Percentiles rank a stretch among this genome's conserved stretches.
Evolutionary conservation across 2,888 invertebrate genomes (phyloP).

Genomic region (Gisinianus flammeolus): DNA sequence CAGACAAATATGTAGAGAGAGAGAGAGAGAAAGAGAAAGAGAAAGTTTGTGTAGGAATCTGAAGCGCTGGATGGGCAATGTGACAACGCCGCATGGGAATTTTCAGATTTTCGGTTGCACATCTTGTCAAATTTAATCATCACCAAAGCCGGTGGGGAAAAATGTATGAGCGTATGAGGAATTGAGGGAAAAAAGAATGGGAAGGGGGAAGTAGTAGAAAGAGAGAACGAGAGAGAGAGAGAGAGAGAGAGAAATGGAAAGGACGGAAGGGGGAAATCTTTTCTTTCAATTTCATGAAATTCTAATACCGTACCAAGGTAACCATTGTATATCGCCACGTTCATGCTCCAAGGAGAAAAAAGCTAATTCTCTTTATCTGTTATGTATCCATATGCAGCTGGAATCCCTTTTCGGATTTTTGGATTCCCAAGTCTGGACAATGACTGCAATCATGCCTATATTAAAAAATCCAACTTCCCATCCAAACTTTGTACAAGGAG

Average conservation of each 20-base stretch:
- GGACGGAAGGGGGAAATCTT: background rate
- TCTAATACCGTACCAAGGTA: constrained; percentile 7
- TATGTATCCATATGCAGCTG: too few species aligned
- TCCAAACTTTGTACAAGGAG: too few species aligned
- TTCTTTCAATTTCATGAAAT: background rate
- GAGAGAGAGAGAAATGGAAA: background rate
- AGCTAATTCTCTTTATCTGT: background rate
- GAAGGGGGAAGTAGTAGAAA: background rate
- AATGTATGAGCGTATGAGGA: background rate
- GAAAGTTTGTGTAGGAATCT: background rate
- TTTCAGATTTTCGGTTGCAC: background rate
- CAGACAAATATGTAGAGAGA: too few species aligned
- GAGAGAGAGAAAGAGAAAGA: background rate
- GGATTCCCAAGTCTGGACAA: too few species aligned
- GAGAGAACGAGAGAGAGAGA: too few species aligned
- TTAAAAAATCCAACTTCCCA: too few species aligned
- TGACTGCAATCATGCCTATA: too few species aligned
- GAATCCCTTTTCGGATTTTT: too few species aligned
- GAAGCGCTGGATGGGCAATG: background rate
- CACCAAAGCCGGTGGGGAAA: background rate
- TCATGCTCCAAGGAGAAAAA: background rate
- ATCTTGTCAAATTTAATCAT: constrained; percentile 41
- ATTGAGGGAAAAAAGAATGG: background rate
- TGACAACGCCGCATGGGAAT: background rate
- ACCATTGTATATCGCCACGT: background rate